Percentiles rank a stretch among this genome's conserved stretches.
Conservation (phyloP, 2,113 vertebrate species). For the Bujurquina vittata region DNA sequence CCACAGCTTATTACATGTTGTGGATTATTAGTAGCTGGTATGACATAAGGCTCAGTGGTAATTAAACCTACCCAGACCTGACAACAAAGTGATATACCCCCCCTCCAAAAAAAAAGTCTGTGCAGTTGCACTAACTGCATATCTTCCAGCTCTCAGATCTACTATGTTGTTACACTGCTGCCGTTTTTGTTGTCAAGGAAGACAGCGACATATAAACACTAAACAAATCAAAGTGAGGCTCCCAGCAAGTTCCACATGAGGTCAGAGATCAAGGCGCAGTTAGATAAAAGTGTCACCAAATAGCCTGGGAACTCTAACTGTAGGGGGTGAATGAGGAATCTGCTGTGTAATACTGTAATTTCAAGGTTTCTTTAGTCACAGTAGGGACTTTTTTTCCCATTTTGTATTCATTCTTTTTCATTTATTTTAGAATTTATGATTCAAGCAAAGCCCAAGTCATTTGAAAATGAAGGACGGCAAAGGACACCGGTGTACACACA, state of each 20-base stretch:
- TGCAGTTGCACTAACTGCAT: neutral
- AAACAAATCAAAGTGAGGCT: slow-evolving; percentile 42
- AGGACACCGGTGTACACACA: neutral
- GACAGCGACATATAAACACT: neutral
- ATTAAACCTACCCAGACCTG: neutral
- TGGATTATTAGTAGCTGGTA: neutral
- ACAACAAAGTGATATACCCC: neutral
- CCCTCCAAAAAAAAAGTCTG: neutral
- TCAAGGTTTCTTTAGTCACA: slow-evolving; percentile 44
- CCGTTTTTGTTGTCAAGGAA: neutral
- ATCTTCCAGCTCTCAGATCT: neutral
- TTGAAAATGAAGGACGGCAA: slow-evolving; percentile 41
- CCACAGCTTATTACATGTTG: neutral
- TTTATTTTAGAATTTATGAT: slow-evolving; percentile 38
- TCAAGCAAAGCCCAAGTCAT: slow-evolving; percentile 40
- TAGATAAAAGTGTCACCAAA: neutral
- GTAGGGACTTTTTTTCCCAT: neutral
- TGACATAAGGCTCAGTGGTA: neutral
- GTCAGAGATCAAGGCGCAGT: slow-evolving; percentile 43
- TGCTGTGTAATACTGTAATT: slow-evolving; percentile 26
- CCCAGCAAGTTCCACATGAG: neutral
- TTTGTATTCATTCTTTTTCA: slow-evolving; percentile 19
- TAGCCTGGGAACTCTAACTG: neutral
- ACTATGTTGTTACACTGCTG: neutral
- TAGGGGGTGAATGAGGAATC: neutral